Evolutionary conservation across 2,113 vertebrate species (phyloP).

Genomic region (Sorex araneus): DNA sequence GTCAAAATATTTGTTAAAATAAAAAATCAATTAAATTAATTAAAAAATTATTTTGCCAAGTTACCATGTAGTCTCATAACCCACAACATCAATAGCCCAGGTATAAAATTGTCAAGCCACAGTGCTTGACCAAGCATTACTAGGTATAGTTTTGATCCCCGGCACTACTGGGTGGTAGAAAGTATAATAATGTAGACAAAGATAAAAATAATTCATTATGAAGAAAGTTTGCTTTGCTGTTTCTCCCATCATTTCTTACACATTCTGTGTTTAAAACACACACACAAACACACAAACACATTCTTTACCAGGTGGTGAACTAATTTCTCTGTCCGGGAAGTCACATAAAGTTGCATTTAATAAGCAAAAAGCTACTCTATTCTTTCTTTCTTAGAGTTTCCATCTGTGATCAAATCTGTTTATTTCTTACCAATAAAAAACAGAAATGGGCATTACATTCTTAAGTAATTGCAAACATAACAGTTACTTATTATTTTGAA

Average conservation of each 20-base stretch:
- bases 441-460: neutral
- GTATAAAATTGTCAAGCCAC: no score
- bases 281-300: neutral
- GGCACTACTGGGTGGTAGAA: no score
- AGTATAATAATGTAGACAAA: neutral
- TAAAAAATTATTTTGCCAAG: no score
- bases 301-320: neutral
- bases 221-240: neutral
- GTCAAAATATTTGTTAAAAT: no score
- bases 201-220: conserved; percentile 13
- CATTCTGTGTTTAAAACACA: neutral
- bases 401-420: neutral
- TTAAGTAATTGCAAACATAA: neutral
- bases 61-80: no score
- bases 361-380: neutral
- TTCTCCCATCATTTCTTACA: neutral
- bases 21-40: no score
- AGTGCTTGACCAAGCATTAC: no score
- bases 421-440: neutral
- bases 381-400: neutral
- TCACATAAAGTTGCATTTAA: neutral
- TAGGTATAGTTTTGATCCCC: no score
- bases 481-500: no score
- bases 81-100: no score
- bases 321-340: neutral